Percentiles rank a stretch among this genome's conserved stretches.
These are phyloP conservation scores for Blennius ocellaris DNA, from an alignment of 2,113 vertebrate genomes.

Conservation along the genomic window DNA sequence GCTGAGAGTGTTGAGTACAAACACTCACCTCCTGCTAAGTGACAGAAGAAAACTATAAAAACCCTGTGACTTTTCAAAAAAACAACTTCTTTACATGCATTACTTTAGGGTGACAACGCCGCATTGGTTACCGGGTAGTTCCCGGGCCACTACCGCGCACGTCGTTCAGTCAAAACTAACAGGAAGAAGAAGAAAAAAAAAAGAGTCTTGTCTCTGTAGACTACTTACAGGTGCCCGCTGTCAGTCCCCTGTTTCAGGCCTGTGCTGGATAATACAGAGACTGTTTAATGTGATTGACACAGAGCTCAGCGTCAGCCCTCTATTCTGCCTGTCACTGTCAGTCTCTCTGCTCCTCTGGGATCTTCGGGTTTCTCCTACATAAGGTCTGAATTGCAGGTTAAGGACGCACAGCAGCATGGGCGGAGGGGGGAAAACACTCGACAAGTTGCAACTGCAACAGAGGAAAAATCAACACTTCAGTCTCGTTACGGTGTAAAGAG, in stretches of 20 bases:
- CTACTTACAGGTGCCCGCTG: constrained; percentile 44
- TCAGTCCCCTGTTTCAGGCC: constrained; percentile 50
- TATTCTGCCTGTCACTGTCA: constrained; percentile 58
- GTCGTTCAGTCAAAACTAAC: constrained; percentile 11
- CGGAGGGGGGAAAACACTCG: background rate
- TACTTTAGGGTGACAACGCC: too few relatives aligned
- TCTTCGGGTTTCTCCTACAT: constrained; percentile 20
- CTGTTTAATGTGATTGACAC: constrained; percentile 68
- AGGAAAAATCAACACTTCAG: background rate
- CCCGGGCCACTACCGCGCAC: background rate
- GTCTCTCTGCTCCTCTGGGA: constrained; percentile 49
- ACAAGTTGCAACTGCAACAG: constrained; percentile 2
- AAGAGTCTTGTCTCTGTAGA: constrained; percentile 42
- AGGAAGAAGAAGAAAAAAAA: constrained; percentile 1
- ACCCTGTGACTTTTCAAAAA: background rate
- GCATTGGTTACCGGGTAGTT: constrained; percentile 1
- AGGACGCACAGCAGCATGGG: constrained; percentile 1
- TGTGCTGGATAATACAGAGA: constrained; percentile 42
- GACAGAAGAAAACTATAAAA: background rate
- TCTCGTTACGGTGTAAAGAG: too few relatives aligned
- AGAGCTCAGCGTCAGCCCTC: constrained; percentile 43
- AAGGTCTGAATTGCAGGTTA: constrained; percentile 9
- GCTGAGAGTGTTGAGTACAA: background rate
- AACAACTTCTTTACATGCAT: too few relatives aligned
- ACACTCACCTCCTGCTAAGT: background rate